Evolutionary conservation across 2,888 invertebrate genomes (phyloP).

Genomic region (Drosophila monieri): DNA sequence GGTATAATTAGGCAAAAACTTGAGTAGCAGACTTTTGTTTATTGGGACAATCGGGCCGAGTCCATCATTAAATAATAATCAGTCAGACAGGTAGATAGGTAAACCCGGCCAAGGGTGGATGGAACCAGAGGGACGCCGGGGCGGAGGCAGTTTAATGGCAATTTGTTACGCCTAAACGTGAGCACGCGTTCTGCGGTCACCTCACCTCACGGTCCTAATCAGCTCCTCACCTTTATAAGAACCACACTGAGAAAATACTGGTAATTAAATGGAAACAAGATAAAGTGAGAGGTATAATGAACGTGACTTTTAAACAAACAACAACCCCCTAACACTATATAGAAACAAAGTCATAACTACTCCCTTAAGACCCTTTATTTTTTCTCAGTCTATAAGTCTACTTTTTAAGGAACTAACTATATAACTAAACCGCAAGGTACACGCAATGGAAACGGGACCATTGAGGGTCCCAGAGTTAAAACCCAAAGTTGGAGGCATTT

Average conservation of each 20-base stretch:
- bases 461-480: constrained; percentile 29
- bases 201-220: constrained; percentile 48
- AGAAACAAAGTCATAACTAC: not conserved
- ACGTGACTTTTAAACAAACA: not conserved
- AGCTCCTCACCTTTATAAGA: constrained; percentile 1
- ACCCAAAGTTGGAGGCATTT: constrained; percentile 49
- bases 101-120: not conserved
- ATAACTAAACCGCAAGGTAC: constrained; percentile 62
- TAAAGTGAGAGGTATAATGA: not conserved
- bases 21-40: constrained; percentile 22
- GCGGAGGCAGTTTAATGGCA: constrained; percentile 68
- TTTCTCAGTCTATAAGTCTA: not conserved
- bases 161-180: constrained; percentile 83
- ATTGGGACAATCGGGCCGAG: constrained; percentile 55
- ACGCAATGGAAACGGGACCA: constrained; percentile 61
- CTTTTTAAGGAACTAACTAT: constrained; percentile 22
- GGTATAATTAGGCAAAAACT: constrained; percentile 54
- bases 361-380: not conserved
- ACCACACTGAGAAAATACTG: not conserved
- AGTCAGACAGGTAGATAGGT: constrained; percentile 26
- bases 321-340: too few species aligned
- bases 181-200: constrained; percentile 73
- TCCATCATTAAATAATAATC: constrained; percentile 80
- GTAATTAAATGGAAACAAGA: not conserved
- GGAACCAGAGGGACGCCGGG: not conserved